Percentiles rank a stretch among this genome's conserved stretches.
phyloP scores from a whole-genome alignment of 2,113 vertebrate genomes.

The Amia ocellicauda region DNA sequence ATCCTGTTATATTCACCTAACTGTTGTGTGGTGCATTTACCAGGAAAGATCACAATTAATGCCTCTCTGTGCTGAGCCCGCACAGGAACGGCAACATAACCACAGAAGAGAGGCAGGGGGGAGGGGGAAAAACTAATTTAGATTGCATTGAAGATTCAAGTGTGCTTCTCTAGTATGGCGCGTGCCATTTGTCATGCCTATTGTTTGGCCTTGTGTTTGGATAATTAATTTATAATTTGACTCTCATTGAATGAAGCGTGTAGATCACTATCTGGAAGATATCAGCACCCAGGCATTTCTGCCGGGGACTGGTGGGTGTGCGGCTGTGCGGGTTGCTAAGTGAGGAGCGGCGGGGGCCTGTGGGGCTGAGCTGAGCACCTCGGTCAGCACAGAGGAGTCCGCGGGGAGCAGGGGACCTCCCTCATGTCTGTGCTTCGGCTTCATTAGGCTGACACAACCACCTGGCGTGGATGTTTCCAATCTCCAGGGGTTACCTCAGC shows the following conservation, averaged over 20 bases:
- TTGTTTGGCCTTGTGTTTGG: slow-evolving; percentile 61
- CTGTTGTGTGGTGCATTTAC: background rate
- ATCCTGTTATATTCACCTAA: too few species aligned
- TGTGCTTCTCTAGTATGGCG: slow-evolving; percentile 13
- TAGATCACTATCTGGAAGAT: slow-evolving; percentile 55
- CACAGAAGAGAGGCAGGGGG: slow-evolving; percentile 17
- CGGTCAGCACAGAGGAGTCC: slow-evolving; percentile 11
- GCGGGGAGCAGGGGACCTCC: slow-evolving; percentile 33
- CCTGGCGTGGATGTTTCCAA: slow-evolving; percentile 64
- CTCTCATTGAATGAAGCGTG: slow-evolving; percentile 59
- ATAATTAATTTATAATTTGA: slow-evolving; percentile 62
- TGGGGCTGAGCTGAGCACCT: background rate
- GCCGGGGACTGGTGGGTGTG: background rate
- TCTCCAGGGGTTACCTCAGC: slow-evolving; percentile 64
- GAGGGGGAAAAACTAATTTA: slow-evolving; percentile 38
- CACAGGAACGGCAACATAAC: background rate
- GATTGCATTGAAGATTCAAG: slow-evolving; percentile 35
- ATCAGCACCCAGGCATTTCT: slow-evolving; percentile 13
- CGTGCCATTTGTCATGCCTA: slow-evolving; percentile 51
- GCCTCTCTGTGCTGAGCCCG: background rate
- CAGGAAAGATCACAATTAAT: background rate
- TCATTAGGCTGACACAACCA: slow-evolving; percentile 73
- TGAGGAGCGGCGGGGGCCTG: slow-evolving; percentile 23
- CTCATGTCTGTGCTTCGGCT: slow-evolving; percentile 44
- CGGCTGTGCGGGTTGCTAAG: slow-evolving; percentile 7